Evolutionary conservation across 2,888 invertebrate genomes (phyloP).

Genomic region (Saturnia pavonia): DNA sequence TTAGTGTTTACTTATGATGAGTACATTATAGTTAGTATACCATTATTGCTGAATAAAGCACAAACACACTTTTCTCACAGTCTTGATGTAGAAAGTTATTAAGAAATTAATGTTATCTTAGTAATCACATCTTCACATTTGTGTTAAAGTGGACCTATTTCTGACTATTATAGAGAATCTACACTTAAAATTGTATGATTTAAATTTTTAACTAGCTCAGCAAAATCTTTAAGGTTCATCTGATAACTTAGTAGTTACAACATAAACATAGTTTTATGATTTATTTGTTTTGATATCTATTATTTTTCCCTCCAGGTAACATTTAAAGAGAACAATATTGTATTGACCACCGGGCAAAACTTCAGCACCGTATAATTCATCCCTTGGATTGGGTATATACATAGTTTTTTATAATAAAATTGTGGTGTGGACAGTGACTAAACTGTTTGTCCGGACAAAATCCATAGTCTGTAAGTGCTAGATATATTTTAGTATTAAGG

Average conservation of each 20-base stretch:
- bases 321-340: constrained; percentile 54
- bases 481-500: constrained; percentile 68
- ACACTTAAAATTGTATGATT: too few relatives aligned
- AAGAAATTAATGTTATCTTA: neutral
- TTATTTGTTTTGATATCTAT: neutral
- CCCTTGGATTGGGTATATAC: constrained; percentile 59
- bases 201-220: too few relatives aligned
- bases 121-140: too few relatives aligned
- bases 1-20: constrained; percentile 20
- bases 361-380: constrained; percentile 63
- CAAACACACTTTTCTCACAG: neutral
- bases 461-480: constrained; percentile 68
- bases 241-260: too few relatives aligned
- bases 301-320: constrained; percentile 42
- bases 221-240: too few relatives aligned
- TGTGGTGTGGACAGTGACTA: constrained; percentile 74
- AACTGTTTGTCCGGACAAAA: constrained; percentile 73
- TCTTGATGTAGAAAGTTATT: neutral
- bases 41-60: neutral
- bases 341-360: constrained; percentile 68
- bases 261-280: too few relatives aligned
- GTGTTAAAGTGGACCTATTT: too few relatives aligned
- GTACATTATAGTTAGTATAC: neutral
- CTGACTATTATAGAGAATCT: too few relatives aligned
- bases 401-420: constrained; percentile 59